Conservation (phyloP, 2,113 vertebrate genomes). For the Cinclus cinclus region DNA sequence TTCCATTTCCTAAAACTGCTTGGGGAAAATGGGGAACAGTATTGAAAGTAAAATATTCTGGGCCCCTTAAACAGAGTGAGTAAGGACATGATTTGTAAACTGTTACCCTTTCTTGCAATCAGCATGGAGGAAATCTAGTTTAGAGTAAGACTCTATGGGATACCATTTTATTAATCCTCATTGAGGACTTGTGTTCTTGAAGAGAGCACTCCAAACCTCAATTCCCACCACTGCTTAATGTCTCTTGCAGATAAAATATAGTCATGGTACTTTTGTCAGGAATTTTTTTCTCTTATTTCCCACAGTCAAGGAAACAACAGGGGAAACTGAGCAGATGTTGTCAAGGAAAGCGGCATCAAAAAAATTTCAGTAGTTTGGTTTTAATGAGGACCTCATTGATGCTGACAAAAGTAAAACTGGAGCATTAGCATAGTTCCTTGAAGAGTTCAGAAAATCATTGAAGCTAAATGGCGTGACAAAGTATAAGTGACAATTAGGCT, state of each 20-base stretch:
- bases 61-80: neutral
- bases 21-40: neutral
- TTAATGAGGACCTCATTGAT: constrained; percentile 35
- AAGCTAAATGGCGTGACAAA: constrained; percentile 65
- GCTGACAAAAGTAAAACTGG: constrained; percentile 44
- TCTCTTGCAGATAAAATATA: neutral
- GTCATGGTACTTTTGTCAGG: neutral
- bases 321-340: constrained; percentile 35
- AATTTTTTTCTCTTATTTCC: neutral
- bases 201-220: neutral
- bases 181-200: neutral
- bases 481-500: constrained; percentile 67
- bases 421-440: constrained; percentile 40
- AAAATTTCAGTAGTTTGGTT: constrained; percentile 35
- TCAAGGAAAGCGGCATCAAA: constrained; percentile 18
- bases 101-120: neutral
- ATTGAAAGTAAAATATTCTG: neutral
- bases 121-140: neutral
- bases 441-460: constrained; percentile 62
- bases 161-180: neutral
- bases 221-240: neutral
- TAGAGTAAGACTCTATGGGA: neutral
- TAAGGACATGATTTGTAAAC: neutral
- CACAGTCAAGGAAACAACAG: constrained; percentile 25
- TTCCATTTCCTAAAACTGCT: neutral